Evolutionary conservation across 2,797 vertebrate genomes (phyloP), one percentile per base, ranked within the genome.

Genomic region (Pyrrhura leucotis): DNA sequence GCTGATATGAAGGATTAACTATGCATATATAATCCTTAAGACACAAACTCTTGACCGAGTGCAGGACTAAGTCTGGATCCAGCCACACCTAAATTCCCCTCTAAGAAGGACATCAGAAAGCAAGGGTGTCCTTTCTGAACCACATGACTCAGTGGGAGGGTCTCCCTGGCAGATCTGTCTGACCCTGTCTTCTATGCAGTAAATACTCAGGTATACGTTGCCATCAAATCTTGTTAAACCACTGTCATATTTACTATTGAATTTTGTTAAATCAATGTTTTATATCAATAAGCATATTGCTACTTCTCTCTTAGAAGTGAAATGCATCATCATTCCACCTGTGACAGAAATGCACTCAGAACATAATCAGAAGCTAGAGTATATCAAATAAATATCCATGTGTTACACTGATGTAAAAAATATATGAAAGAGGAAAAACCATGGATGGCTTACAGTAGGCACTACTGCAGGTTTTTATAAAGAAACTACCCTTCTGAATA

Each of bases 81-180:
- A 69, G 56, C 14, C 9, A 10, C 39, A 58, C 18, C 3, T 65
- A 31, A 28, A 51, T 3, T 45, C 40, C 10, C 10, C 26, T 58
- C n/a, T 45, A 29, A 75, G 48, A 44, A 21, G 7, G 48, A 44
- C 10, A 16, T 65, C 56, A 59, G 48, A 56, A 56, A 50, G n/a
- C 12, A 75, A 39, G 23, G 26, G 12, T 6, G 23, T 68, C 1
- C 14, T 42, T 68, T 75, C 25, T 51, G 18, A 45, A 35, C 25
- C 48, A 22, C 42, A 68, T 31, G 73, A 51, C 23, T 63, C 42
- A 69, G 15, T 0, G 0, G 7, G 12, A 44, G 6, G 3, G 37
- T 85, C 6, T 33, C 22, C 62, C 37, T 50, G 54, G 16, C 4
- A 39, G 3, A 45, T 75, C 69, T 51, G 6, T 58, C 37, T 54